Base-by-base conservation (phyloP, 2,113 vertebrate species). In the Lota lota region DNA sequence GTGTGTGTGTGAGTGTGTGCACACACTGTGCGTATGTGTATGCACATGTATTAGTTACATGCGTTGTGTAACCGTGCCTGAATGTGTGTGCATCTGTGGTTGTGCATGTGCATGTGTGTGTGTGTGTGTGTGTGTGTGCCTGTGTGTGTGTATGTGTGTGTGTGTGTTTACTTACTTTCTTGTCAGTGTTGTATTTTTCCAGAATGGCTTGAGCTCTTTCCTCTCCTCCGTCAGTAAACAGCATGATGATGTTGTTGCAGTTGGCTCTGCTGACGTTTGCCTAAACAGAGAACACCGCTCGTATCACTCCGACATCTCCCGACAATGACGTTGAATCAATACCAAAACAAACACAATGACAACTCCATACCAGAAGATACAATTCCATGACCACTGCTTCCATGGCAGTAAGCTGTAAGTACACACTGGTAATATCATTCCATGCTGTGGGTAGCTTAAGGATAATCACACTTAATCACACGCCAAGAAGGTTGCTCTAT, bases 161-260 rank as follows among this genome's bases (percentile, higher is more conserved):
- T 62, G 61, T 17, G 61, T 22, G 22, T 16, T 16, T 62, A 7
- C 6, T 1, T 77, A 97, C 97, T 89, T 96, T 94, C 88, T 96
- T 97, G 75, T 96, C 94, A 65, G 93, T 90, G 56, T 99, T 99
- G 70, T 98, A 95, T 85, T 93, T 95, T 72, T 93, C 78, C 80
- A 99, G 93, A 85, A 98, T 96, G 80, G 96, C 94, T 84, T 95
- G 92, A 5, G 97, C 97, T 89, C 94, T 89, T 84, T 99, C 97
- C 86, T 99, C 97, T 77, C 97, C 97, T 75, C 96, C 97, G 58
- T 99, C 97, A 40, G 97, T 99, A 79, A 99, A 99, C 76, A 99
- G 84, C 97, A 99, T 99, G 70, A 99, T 99, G 78, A 99, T 99
- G 88, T 99, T 98, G 88, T 99, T 99, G 90, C 97, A 99, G 89